phyloP scores from a whole-genome alignment of 2,797 vertebrate genomes.

The Tiaroga cobitis region DNA sequence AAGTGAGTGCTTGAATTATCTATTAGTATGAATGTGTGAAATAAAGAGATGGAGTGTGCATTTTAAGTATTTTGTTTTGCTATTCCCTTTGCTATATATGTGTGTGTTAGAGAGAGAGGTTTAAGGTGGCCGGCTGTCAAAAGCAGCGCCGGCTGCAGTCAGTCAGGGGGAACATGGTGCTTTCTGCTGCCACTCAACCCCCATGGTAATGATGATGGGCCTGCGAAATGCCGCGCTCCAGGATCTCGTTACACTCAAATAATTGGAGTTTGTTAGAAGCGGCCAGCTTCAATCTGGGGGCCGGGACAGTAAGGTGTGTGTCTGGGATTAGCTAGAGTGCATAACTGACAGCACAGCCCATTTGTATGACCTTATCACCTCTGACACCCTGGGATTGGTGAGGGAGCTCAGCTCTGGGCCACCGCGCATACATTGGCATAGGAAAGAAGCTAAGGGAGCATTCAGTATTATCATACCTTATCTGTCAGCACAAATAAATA shows the following conservation, averaged over 20 bases:
- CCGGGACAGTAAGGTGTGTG: slow-evolving; percentile 66
- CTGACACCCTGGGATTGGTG: slow-evolving; percentile 31
- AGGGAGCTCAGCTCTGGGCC: slow-evolving; percentile 13
- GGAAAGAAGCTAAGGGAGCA: slow-evolving; percentile 18
- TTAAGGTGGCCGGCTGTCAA: slow-evolving; percentile 74
- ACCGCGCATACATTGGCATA: neutral
- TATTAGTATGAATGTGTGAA: neutral
- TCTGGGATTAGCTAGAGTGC: slow-evolving; percentile 63
- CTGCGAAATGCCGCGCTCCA: slow-evolving; percentile 64
- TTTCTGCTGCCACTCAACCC: slow-evolving; percentile 76
- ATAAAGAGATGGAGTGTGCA: neutral
- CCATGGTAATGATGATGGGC: slow-evolving; percentile 74
- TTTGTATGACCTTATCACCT: slow-evolving; percentile 44
- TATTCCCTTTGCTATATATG: too few relatives aligned
- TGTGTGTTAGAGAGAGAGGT: slow-evolving; percentile 56
- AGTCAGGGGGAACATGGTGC: slow-evolving; percentile 73
- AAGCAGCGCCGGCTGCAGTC: slow-evolving; percentile 68
- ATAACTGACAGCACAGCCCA: slow-evolving; percentile 50
- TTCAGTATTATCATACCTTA: slow-evolving; percentile 30
- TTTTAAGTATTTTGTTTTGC: slow-evolving; percentile 27
- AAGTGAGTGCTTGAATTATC: neutral
- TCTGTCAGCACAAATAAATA: slow-evolving; percentile 37
- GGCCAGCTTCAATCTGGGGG: slow-evolving; percentile 59
- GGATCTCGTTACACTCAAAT: slow-evolving; percentile 79
- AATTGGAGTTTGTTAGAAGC: slow-evolving; percentile 78